A percentile compares a stretch with the other conserved stretches of the same genome.
phyloP scores from a whole-genome alignment of 2,113 vertebrate species.

The Tragelaphus imberbis region DNA sequence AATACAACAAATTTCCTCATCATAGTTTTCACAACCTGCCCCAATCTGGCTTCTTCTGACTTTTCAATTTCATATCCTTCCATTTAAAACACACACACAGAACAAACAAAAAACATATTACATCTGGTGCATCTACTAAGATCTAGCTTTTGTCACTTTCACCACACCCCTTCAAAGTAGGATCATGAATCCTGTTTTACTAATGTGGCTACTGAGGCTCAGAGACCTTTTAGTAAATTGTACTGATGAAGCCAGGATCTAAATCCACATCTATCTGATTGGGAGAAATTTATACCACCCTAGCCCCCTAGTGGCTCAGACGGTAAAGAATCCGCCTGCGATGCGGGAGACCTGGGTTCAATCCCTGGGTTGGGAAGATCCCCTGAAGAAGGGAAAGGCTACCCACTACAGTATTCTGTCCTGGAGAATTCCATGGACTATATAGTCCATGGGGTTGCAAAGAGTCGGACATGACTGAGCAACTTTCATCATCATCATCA shows the following conservation, averaged over 20 bases:
- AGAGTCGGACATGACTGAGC: background rate
- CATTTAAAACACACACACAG: background rate
- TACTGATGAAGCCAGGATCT: background rate
- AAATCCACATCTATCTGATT: background rate
- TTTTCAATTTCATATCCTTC: background rate
- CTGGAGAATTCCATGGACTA: background rate
- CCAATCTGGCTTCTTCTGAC: background rate
- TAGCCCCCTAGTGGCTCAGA: background rate
- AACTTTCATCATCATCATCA: background rate
- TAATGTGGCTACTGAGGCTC: background rate
- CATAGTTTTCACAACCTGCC: background rate
- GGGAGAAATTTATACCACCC: background rate
- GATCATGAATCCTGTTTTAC: background rate
- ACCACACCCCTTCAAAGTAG: background rate
- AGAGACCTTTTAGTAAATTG: background rate
- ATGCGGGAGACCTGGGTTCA: background rate
- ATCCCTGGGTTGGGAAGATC: background rate
- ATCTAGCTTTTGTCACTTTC: background rate
- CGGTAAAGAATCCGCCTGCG: background rate
- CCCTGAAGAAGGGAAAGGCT: background rate
- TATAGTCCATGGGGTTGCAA: background rate
- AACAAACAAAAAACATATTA: background rate
- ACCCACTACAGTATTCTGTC: background rate
- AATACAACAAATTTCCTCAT: background rate
- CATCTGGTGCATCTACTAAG: background rate